Percentiles rank a stretch among this genome's conserved stretches.
These are phyloP conservation scores for Hucho hucho DNA, from an alignment of 2,113 vertebrate species.

Conservation along the genomic window DNA sequence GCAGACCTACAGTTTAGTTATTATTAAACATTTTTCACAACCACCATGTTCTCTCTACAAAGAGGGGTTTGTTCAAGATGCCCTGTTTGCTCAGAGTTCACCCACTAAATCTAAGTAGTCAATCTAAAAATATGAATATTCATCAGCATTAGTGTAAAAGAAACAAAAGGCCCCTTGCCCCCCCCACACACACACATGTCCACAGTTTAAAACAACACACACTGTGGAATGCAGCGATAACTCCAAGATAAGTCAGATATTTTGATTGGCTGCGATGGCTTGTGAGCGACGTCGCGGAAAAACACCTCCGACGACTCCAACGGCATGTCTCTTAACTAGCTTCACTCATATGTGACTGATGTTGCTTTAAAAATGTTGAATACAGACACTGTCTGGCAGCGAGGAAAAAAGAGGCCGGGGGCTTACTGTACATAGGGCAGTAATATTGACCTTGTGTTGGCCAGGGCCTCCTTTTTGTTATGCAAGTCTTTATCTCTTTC, in stretches of 20 bases:
- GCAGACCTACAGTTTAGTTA: slow-evolving; percentile 11
- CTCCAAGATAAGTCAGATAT: slow-evolving; percentile 35
- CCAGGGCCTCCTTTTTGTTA: slow-evolving; percentile 42
- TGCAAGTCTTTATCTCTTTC: slow-evolving; percentile 60
- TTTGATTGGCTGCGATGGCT: slow-evolving; percentile 45
- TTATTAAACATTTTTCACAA: slow-evolving; percentile 51
- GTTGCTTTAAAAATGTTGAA: slow-evolving; percentile 44
- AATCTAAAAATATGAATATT: slow-evolving; percentile 63
- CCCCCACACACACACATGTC: slow-evolving; percentile 37
- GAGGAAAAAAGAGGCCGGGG: neutral
- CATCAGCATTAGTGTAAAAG: slow-evolving; percentile 51
- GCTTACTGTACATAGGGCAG: slow-evolving; percentile 12
- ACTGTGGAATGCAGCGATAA: slow-evolving; percentile 54
- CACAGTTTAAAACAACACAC: slow-evolving; percentile 62
- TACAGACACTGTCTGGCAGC: slow-evolving; percentile 53
- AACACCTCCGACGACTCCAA: neutral
- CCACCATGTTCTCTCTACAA: slow-evolving; percentile 36
- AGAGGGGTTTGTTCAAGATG: slow-evolving; percentile 47
- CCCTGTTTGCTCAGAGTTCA: slow-evolving; percentile 44
- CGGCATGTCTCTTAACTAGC: slow-evolving; percentile 43
- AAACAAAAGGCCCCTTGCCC: slow-evolving; percentile 48
- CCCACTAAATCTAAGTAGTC: slow-evolving; percentile 53
- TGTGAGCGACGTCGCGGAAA: slow-evolving; percentile 24
- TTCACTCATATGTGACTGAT: slow-evolving; percentile 30
- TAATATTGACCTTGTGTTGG: slow-evolving; percentile 57